Base-by-base conservation (phyloP, 1,140 invertebrate species). In the Apis laboriosa region DNA sequence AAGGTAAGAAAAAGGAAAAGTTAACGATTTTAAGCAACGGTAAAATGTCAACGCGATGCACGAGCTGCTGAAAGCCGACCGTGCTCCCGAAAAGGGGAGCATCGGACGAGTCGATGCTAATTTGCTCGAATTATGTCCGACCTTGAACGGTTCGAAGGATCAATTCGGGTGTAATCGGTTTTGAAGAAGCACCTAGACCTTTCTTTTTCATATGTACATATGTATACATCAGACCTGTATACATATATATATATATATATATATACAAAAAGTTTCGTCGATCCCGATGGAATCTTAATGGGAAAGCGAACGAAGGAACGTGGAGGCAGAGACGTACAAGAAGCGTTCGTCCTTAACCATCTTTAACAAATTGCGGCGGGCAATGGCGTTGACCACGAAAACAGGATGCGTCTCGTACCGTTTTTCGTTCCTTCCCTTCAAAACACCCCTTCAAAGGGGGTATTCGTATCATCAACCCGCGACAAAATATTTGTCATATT, bases 221-320 rank as follows among this genome's bases (percentile, higher is more conserved):
- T 55, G 19, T 84, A 67, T 86, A 76, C 71, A 56, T 60, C 74
- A 60, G 15, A 13, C 43, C 68, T 56, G 64, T 82, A 77, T 34
- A 34, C 28, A 34, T 34, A 34, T 4, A 34, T 43, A 34, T n/a
- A 55, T 17, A 67, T 86, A 76, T 82, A 77, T 70, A 53, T 74
- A 58, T 21, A 28, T 68, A 56, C 19, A 78, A 84, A 74, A 83
- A 92, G 90, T 92, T 90, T 88, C 85, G 88, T 61, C 84, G 88
- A 90, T 90, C 83, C 89, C 81, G 67, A 60, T 80, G 88, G 86
- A 90, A 89, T 92, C 88, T 91, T 89, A 92, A 90, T 90, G 89
- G 89, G 82, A 64, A 86, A 86, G 56, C 77, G 34, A 56, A 72
- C 60, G 56, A 56, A 56, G 67, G 68, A 66, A 66, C 68, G 64